phyloP scores from a whole-genome alignment of 2,113 vertebrate species.

The Tricholaema leucomelas region DNA sequence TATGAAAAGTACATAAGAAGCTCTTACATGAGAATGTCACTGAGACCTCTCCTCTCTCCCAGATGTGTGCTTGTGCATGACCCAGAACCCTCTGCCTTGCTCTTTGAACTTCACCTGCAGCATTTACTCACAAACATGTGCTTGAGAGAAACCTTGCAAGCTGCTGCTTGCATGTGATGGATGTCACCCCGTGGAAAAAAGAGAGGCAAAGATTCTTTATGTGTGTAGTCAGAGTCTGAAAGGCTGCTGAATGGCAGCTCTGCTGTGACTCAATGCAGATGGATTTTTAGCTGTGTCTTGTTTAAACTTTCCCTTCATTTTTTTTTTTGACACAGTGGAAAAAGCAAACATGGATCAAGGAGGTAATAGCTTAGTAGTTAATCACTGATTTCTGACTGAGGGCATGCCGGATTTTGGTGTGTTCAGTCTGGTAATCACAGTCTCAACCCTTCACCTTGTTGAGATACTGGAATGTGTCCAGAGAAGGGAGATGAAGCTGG shows the following conservation, averaged over 20 bases:
- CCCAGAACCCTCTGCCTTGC: not conserved
- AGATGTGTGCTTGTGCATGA: not conserved
- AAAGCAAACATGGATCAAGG: not conserved
- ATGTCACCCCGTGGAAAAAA: not conserved
- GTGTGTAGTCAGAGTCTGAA: not conserved
- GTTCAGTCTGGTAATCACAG: not conserved
- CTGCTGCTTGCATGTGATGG: not conserved
- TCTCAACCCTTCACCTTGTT: not conserved
- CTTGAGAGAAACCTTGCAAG: not conserved
- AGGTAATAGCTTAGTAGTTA: not conserved
- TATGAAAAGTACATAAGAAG: not conserved
- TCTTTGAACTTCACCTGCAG: constrained; percentile 4
- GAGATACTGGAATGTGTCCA: too few relatives aligned
- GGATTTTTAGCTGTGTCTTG: not conserved
- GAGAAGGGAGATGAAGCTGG: too few relatives aligned
- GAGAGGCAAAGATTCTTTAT: not conserved
- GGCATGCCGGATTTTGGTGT: not conserved
- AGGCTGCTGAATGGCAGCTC: not conserved
- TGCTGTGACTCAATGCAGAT: not conserved
- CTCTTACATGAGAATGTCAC: not conserved
- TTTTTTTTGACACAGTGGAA: not conserved
- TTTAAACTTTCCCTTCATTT: not conserved
- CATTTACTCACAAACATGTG: not conserved
- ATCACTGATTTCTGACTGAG: not conserved
- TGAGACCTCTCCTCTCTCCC: not conserved